Evolutionary conservation across 2,113 vertebrate species (phyloP).

Genomic region (Vireo altiloquus): DNA sequence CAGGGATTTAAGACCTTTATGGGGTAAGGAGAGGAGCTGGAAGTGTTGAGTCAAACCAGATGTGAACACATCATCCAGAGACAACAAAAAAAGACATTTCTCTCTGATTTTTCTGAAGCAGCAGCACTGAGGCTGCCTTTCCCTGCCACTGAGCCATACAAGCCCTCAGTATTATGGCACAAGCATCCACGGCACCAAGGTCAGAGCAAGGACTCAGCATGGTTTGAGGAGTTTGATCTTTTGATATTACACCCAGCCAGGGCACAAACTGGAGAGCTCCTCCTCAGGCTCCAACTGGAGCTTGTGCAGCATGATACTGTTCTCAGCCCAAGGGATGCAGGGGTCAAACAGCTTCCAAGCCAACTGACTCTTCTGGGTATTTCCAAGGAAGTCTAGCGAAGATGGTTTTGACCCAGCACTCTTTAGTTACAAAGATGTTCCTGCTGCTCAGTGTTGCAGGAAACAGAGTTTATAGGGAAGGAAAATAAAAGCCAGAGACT

Average conservation of each 20-base stretch:
- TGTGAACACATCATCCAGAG: slow-evolving; percentile 32
- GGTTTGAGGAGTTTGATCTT: background rate
- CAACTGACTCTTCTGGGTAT: background rate
- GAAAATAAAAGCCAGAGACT: background rate
- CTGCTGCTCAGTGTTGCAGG: background rate
- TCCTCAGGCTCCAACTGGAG: background rate
- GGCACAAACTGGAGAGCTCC: background rate
- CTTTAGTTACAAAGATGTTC: background rate
- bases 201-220: background rate
- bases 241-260: background rate
- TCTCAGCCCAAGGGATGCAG: background rate
- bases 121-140: background rate
- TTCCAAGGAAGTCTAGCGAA: background rate
- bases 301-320: accelerated
- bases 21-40: slow-evolving; percentile 31
- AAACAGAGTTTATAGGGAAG: background rate
- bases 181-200: accelerated
- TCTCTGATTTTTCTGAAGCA: background rate
- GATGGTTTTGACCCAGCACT: background rate
- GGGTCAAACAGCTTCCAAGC: background rate
- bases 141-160: background rate
- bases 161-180: background rate
- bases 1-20: slow-evolving; percentile 64
- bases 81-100: background rate
- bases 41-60: slow-evolving; percentile 69